These are phyloP conservation scores for Achroia grisella DNA, from an alignment of 1,140 invertebrate genomes.

Conservation along the genomic window DNA sequence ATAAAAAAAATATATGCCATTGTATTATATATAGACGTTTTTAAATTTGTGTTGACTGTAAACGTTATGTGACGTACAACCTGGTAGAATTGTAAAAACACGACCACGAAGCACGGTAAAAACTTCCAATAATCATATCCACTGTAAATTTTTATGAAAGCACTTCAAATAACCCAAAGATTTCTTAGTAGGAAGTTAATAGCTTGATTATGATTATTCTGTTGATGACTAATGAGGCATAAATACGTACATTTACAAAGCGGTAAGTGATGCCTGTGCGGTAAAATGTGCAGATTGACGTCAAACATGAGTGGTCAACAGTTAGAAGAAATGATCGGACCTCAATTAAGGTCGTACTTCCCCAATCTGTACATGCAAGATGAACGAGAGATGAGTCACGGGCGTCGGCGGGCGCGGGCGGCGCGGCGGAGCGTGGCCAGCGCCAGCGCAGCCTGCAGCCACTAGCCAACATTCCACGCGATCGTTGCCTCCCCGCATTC, in stretches of 20 bases:
- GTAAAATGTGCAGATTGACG: constrained; percentile 22
- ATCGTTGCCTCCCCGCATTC: constrained; percentile 58
- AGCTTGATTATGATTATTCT: too few species aligned
- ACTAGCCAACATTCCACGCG: constrained; percentile 58
- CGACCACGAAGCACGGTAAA: too few species aligned
- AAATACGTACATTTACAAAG: neutral
- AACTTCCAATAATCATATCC: too few species aligned
- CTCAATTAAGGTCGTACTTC: constrained; percentile 51
- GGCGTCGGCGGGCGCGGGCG: constrained; percentile 20
- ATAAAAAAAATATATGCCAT: too few species aligned
- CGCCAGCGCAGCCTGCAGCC: constrained; percentile 19
- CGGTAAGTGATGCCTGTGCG: neutral
- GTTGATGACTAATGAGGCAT: too few species aligned
- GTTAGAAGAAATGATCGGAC: constrained; percentile 24
- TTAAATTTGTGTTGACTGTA: too few species aligned
- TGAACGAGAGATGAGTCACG: constrained; percentile 42
- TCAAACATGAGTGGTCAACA: constrained; percentile 24
- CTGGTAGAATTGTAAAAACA: too few species aligned
- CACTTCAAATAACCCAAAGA: too few species aligned
- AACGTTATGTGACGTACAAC: too few species aligned
- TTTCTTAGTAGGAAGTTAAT: too few species aligned
- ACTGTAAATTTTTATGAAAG: too few species aligned
- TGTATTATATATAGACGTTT: too few species aligned
- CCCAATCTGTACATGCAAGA: constrained; percentile 39
- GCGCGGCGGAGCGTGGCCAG: constrained; percentile 18